A percentile compares a stretch with the other conserved stretches of the same genome.
These are phyloP conservation scores for Pseudochromis fuscus DNA, from an alignment of 2,797 vertebrate species.

Conservation along the genomic window DNA sequence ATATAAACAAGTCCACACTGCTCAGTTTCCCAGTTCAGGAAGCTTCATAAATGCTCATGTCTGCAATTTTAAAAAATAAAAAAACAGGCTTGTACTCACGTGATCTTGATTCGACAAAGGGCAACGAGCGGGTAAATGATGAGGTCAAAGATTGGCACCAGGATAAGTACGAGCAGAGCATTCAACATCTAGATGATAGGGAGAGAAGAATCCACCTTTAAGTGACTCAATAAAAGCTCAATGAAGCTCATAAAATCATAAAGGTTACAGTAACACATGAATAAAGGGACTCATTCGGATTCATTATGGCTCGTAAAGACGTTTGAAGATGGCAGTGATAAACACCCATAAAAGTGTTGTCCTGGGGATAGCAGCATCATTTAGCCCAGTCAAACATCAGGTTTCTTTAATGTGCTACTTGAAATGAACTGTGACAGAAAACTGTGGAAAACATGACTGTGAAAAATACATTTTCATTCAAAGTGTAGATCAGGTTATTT, in stretches of 20 bases:
- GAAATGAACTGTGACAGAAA: too few relatives aligned
- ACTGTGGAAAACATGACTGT: too few relatives aligned
- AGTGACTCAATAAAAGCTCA: constrained; percentile 58
- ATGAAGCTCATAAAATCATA: constrained; percentile 60
- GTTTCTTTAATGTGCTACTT: not conserved
- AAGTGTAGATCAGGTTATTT: too few relatives aligned
- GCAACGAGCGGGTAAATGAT: constrained; percentile 90
- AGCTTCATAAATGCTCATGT: not conserved
- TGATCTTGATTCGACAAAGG: constrained; percentile 91
- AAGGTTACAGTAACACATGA: constrained; percentile 8
- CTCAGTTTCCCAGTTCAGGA: constrained; percentile 31
- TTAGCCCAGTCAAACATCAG: not conserved
- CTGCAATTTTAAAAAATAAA: constrained; percentile 14
- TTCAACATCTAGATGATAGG: constrained; percentile 91
- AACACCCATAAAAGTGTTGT: constrained; percentile 50
- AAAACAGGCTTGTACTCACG: constrained; percentile 85
- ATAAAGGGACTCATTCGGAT: constrained; percentile 8
- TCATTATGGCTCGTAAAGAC: constrained; percentile 25
- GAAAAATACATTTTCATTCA: not conserved
- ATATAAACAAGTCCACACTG: constrained; percentile 9
- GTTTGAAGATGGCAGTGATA: constrained; percentile 15
- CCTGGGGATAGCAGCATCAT: not conserved
- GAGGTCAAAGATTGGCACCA: constrained; percentile 95
- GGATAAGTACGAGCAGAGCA: constrained; percentile 93
- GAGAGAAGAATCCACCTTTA: constrained; percentile 7